Evolutionary conservation across 1,140 invertebrate species (phyloP).

Genomic region (Phenacoccus solenopsis): DNA sequence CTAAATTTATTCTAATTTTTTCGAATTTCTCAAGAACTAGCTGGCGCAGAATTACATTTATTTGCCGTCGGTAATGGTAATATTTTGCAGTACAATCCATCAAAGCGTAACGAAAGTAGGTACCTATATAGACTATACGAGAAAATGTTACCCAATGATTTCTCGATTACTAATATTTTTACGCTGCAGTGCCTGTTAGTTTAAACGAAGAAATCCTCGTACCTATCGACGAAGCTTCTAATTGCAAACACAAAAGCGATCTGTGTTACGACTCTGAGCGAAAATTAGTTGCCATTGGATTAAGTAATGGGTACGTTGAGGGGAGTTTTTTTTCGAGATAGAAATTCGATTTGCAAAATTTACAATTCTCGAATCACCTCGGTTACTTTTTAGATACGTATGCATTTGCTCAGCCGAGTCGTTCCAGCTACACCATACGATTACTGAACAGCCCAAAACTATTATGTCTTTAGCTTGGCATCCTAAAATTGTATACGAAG

Average conservation of each 20-base stretch:
- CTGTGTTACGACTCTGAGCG: not conserved
- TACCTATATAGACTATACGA: not conserved
- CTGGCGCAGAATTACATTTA: conserved; percentile 22
- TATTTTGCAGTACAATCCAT: conserved; percentile 28
- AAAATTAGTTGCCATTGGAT: not conserved
- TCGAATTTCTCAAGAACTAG: not conserved
- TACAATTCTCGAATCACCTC: not conserved
- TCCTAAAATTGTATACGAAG: conserved; percentile 46
- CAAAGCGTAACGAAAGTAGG: conserved; percentile 22
- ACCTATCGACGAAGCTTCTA: not conserved
- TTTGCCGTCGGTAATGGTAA: conserved; percentile 31
- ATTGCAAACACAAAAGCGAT: not conserved
- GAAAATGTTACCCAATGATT: not conserved
- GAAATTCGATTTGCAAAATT: not conserved
- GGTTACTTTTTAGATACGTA: not conserved
- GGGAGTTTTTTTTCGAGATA: not conserved
- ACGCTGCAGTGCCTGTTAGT: conserved; percentile 24
- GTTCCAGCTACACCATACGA: not conserved
- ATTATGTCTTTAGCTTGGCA: conserved; percentile 56
- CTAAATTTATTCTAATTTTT: no score
- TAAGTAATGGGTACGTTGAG: not conserved
- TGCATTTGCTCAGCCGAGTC: not conserved
- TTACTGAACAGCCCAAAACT: conserved; percentile 37
- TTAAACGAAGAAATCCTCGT: not conserved
- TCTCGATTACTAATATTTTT: conserved; percentile 1